These are phyloP conservation scores for Saccopteryx bilineata DNA, from an alignment of 2,113 vertebrate species.

Conservation along the genomic window DNA sequence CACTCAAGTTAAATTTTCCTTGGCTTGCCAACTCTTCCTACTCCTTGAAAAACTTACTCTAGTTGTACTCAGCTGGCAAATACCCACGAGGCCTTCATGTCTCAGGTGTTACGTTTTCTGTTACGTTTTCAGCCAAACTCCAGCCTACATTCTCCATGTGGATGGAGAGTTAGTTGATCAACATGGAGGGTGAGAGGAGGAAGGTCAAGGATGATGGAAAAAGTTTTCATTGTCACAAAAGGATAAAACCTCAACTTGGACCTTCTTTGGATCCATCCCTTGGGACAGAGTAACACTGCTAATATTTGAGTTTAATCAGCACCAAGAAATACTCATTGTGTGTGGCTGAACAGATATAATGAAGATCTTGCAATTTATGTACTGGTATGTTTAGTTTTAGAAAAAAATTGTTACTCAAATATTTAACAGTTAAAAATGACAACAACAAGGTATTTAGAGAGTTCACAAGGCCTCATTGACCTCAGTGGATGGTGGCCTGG, in stretches of 20 bases:
- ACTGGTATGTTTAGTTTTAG: background rate
- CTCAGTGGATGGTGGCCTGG: rapidly evolving
- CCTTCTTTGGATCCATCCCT: background rate
- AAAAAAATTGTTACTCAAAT: background rate
- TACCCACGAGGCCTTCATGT: rapidly evolving
- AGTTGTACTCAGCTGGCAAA: background rate
- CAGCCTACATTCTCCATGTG: rapidly evolving
- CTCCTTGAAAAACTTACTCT: background rate
- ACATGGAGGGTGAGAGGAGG: rapidly evolving
- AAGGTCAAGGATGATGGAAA: rapidly evolving
- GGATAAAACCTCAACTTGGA: background rate
- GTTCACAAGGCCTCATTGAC: background rate
- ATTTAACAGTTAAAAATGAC: background rate
- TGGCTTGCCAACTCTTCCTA: background rate
- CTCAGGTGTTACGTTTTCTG: background rate
- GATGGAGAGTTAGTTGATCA: no score
- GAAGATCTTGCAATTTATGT: background rate
- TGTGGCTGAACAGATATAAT: background rate
- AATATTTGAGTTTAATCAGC: background rate
- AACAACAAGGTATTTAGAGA: background rate
- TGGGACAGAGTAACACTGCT: background rate
- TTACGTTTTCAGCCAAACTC: background rate
- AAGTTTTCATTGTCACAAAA: rapidly evolving
- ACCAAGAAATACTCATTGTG: background rate
- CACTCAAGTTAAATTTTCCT: background rate